A percentile compares a stretch with the other conserved stretches of the same genome.
These are phyloP conservation scores for Agelastica alni DNA, from an alignment of 2,888 invertebrate species.

Conservation along the genomic window DNA sequence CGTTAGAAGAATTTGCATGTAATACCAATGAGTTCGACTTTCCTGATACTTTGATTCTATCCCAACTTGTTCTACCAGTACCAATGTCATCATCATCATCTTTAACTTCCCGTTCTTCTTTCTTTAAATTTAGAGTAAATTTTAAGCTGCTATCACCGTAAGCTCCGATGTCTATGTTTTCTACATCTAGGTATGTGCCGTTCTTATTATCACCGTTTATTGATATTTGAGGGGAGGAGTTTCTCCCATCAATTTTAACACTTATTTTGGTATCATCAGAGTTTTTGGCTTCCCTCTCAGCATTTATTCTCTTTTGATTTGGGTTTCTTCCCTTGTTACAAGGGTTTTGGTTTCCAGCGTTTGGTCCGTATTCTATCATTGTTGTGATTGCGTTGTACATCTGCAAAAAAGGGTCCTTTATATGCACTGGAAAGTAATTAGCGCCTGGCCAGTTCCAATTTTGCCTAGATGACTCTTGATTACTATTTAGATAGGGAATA, in stretches of 20 bases:
- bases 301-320: conserved; percentile 7
- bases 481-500: conserved; percentile 21
- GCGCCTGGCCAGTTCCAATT: conserved; percentile 60
- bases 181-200: conserved; percentile 34
- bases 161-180: conserved; percentile 36
- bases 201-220: conserved; percentile 26
- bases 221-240: conserved; percentile 24
- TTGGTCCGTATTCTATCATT: conserved; percentile 64
- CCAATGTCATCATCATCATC: conserved; percentile 20
- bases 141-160: conserved; percentile 33
- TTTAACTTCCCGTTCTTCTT: conserved; percentile 26
- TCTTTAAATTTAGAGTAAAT: conserved; percentile 33
- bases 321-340: conserved; percentile 33
- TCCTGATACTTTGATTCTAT: conserved; percentile 28
- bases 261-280: conserved; percentile 25
- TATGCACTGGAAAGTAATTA: conserved; percentile 61
- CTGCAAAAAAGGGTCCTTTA: conserved; percentile 63
- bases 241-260: conserved; percentile 24
- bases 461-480: conserved; percentile 36
- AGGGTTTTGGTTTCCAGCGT: conserved; percentile 54
- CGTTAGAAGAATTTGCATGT: conserved; percentile 11
- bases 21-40: conserved; percentile 22
- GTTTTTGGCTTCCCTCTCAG: conserved; percentile 28
- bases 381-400: conserved; percentile 61
- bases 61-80: conserved; percentile 28